Evolutionary conservation across 1,140 invertebrate species (phyloP), one percentile per base, ranked within the genome.

Genomic region (Zaprionus camerounensis): DNA sequence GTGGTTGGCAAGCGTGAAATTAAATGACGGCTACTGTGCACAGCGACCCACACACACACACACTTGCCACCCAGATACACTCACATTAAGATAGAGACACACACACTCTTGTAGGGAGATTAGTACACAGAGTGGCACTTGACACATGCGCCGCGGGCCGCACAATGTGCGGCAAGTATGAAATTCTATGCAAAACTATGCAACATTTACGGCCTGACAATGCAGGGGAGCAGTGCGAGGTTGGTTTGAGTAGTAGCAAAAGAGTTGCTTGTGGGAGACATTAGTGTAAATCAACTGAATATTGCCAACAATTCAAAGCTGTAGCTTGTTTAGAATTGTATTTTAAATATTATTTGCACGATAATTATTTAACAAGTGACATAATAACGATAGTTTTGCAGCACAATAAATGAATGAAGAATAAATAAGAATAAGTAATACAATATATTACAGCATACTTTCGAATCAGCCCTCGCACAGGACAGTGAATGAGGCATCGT

Each of bases 1-100:
- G 68, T 71, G 68, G 73, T 70, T 71, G 68, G 64, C 68, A 71
- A 69, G 76, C 81, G 65, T 67, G 64, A 83, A 83, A 70, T 80
- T 61, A 80, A 80, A 83, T 80, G 82, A 73, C 63, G 81, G 59
- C 57, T 58, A 71, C 72, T 73, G 56, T 68, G 31, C 67, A n/a
- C 59, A 71, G 65, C 58, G 34, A 61, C 64, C 28, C 65, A 57
- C 57, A 68, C 28, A 56, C 65, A 28, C 44, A 34, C 57, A 26
- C 59, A 64, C 44, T 31, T 31, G 28, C 6, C 28, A 7, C 28
- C 0, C 6, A 6, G 26, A 7, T 28, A 28, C 6, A 28, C 28
- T 9, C 28, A 2, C 28, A 31, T 7, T 31, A 2, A 31, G 28
- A 7, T 31, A 31, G 6, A 26, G 56, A 31, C 38, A 46, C 57